A percentile compares a stretch with the other conserved stretches of the same genome.
Conservation (phyloP, 2,888 invertebrate genomes). For the Xanthia icteritia region DNA sequence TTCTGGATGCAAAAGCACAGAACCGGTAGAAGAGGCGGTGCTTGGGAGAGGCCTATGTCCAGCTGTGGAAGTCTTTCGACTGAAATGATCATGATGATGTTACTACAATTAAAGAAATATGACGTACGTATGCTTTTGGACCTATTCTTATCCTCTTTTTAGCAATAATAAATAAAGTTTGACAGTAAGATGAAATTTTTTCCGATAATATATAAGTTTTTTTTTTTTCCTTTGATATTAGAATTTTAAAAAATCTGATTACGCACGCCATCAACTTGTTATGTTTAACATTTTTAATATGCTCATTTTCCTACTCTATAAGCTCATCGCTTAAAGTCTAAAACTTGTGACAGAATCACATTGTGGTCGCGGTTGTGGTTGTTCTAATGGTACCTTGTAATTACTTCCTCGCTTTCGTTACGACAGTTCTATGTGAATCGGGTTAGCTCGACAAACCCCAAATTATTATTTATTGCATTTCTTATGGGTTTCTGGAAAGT, state of each 20-base stretch:
- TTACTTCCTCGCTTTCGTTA: constrained; percentile 81
- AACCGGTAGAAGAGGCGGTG: neutral
- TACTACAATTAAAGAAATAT: neutral
- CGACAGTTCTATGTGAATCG: constrained; percentile 69
- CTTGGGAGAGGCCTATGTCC: neutral
- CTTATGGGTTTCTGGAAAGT: neutral
- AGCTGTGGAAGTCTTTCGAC: too few relatives aligned
- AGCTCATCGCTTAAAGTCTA: constrained; percentile 45
- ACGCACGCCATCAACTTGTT: too few relatives aligned
- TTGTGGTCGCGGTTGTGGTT: constrained; percentile 71
- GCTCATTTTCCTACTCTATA: neutral
- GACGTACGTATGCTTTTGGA: neutral
- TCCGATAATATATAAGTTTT: neutral
- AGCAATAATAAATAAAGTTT: neutral
- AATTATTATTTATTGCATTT: constrained; percentile 7
- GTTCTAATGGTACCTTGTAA: constrained; percentile 80
- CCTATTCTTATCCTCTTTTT: neutral
- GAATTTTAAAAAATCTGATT: neutral
- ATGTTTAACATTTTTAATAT: neutral
- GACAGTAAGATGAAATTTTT: neutral
- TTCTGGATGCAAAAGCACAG: too few relatives aligned
- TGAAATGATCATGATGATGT: too few relatives aligned
- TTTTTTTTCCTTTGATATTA: too few relatives aligned
- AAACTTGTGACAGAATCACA: constrained; percentile 62
- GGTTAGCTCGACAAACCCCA: constrained; percentile 27